Conservation (phyloP, 2,113 vertebrate species). For the Chroicocephalus ridibundus region DNA sequence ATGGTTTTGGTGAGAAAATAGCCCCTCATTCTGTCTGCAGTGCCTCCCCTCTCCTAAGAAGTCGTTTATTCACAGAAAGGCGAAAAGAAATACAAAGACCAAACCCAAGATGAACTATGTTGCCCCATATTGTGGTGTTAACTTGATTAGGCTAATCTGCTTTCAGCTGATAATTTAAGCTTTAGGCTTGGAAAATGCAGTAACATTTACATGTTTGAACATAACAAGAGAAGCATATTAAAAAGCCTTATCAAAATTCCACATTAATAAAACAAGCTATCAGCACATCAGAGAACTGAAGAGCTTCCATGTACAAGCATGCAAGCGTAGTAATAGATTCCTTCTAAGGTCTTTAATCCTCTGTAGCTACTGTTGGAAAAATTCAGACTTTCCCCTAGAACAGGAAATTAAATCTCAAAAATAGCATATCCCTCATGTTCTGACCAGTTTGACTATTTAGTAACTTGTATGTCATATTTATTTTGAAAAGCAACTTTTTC, state of each 20-base stretch:
- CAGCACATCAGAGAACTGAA: not conserved
- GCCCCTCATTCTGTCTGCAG: not conserved
- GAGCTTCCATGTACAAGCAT: not conserved
- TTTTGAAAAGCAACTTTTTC: not conserved
- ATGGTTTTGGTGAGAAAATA: not conserved
- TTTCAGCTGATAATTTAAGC: not conserved
- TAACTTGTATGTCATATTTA: not conserved
- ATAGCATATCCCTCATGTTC: not conserved
- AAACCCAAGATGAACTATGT: not conserved
- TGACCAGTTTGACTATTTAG: not conserved
- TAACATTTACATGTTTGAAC: not conserved
- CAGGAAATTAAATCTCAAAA: conserved; percentile 6
- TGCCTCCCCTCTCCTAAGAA: not conserved
- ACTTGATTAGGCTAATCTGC: not conserved
- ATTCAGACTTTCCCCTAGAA: not conserved
- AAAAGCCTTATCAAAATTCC: conserved; percentile 18
- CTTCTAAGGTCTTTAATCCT: not conserved
- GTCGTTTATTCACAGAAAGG: not conserved
- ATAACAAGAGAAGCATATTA: not conserved
- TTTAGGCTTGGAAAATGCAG: conserved; percentile 7
- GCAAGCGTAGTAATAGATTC: not conserved
- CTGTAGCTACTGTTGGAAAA: not conserved
- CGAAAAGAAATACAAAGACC: not conserved
- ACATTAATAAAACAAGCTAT: conserved; percentile 33
- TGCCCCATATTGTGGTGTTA: not conserved